These are phyloP conservation scores for Pardalotus punctatus DNA, from an alignment of 2,113 vertebrate genomes.

Conservation along the genomic window DNA sequence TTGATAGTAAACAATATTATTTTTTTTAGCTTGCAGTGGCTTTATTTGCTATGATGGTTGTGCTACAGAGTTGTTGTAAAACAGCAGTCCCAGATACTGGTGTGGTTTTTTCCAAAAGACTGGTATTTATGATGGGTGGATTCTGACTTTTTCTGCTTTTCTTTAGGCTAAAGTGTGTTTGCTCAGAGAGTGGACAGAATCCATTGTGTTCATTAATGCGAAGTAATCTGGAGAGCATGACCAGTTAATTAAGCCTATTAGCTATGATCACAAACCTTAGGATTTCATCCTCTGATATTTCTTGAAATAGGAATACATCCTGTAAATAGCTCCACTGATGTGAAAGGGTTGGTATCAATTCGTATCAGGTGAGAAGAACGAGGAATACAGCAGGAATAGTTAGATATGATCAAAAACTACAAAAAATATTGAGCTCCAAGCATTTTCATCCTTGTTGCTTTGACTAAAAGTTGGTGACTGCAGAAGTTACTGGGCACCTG, in stretches of 20 bases:
- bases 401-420: background rate
- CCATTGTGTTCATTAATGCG: background rate
- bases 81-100: background rate
- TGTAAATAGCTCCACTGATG: background rate
- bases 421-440: background rate
- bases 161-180: background rate
- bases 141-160: background rate
- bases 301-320: background rate
- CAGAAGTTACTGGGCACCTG: background rate
- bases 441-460: background rate
- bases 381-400: background rate
- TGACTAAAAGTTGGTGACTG: background rate
- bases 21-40: background rate
- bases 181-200: background rate
- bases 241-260: background rate
- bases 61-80: background rate
- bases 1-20: background rate
- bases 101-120: background rate
- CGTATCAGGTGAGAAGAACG: background rate
- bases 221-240: background rate
- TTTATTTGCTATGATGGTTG: background rate
- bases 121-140: background rate
- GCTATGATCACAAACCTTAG: background rate
- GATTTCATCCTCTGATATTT: background rate
- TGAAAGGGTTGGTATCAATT: background rate